Percentiles rank a stretch among this genome's conserved stretches.
phyloP scores from a whole-genome alignment of 2,113 vertebrate genomes.

The Strix uralensis region DNA sequence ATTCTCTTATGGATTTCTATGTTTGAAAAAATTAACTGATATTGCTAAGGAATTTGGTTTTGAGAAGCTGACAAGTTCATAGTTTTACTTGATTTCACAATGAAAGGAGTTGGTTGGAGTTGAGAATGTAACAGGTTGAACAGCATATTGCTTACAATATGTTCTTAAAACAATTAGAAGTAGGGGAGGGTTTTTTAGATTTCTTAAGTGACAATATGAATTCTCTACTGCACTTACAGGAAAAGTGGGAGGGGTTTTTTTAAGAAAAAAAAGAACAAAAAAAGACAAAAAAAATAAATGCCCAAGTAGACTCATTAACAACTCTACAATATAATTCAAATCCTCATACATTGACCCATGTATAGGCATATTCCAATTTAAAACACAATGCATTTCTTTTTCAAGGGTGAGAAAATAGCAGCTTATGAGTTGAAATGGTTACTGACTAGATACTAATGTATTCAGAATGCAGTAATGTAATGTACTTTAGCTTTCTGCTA shows the following conservation, averaged over 20 bases:
- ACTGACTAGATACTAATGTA: neutral
- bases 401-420: neutral
- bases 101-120: neutral
- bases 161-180: neutral
- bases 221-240: neutral
- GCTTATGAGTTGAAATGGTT: neutral
- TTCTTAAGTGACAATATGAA: neutral
- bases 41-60: neutral
- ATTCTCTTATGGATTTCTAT: neutral
- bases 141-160: neutral
- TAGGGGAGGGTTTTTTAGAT: neutral
- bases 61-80: neutral
- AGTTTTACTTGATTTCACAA: neutral
- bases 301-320: neutral
- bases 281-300: neutral
- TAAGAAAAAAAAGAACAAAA: neutral
- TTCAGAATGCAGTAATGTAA: neutral
- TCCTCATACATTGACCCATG: neutral
- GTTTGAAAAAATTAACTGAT: neutral
- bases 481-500: neutral
- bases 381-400: neutral
- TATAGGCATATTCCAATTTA: neutral
- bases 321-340: neutral
- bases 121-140: neutral
- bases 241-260: neutral